Evolutionary conservation across 1,140 invertebrate genomes (phyloP).

Genomic region (Orchesella cincta): DNA sequence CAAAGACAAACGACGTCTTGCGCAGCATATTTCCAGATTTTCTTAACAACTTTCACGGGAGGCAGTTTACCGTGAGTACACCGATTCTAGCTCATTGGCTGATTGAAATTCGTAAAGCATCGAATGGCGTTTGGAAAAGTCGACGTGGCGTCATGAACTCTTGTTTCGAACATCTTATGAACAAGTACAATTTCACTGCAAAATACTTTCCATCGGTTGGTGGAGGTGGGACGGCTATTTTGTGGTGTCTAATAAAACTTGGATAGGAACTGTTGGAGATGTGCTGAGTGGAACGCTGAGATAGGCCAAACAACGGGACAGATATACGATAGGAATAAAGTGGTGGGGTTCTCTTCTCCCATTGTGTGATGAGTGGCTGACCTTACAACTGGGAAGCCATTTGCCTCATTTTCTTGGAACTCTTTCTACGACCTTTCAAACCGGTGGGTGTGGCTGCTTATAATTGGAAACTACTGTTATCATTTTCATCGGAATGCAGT

Average conservation of each 20-base stretch:
- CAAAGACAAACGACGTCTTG: neutral
- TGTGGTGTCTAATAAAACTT: constrained; percentile 32
- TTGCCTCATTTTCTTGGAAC: constrained; percentile 36
- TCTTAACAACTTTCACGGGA: constrained; percentile 12
- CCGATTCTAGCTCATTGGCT: neutral
- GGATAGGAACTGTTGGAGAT: constrained; percentile 25
- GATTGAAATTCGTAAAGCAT: neutral
- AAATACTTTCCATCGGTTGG: constrained; percentile 37
- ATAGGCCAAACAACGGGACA: constrained; percentile 6
- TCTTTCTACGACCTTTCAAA: constrained; percentile 37
- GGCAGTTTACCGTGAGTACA: neutral
- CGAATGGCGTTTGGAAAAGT: neutral
- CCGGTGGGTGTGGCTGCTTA: neutral
- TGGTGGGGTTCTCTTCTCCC: constrained; percentile 38
- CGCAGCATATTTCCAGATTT: constrained; percentile 12
- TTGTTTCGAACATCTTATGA: neutral
- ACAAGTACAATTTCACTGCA: constrained; percentile 41
- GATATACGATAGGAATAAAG: constrained; percentile 1
- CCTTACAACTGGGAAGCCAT: constrained; percentile 36
- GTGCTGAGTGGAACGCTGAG: neutral
- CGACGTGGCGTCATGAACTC: neutral
- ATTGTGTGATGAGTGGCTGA: constrained; percentile 11
- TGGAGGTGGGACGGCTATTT: constrained; percentile 39
- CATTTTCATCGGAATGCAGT: neutral
- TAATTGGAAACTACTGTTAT: neutral